Percentiles rank a stretch among this genome's conserved stretches.
Conservation (phyloP, 2,113 vertebrate species). For the Macaca mulatta region DNA sequence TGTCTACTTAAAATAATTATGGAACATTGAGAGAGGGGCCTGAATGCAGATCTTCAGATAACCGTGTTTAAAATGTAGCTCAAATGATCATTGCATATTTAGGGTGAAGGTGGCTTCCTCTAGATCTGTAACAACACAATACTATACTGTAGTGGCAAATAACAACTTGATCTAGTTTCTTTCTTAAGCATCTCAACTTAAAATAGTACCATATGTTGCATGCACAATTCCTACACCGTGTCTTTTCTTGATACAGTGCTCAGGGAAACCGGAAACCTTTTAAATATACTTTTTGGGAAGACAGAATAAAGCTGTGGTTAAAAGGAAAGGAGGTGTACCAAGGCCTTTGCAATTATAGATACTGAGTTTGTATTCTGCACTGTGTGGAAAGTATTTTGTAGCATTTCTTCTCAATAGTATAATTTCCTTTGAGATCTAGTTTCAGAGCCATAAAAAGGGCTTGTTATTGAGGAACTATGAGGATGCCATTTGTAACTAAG, state of each 20-base stretch:
- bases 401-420: constrained; percentile 48
- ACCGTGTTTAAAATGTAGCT: neutral
- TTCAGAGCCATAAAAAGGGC: constrained; percentile 53
- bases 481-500: constrained; percentile 69
- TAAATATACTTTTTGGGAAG: neutral
- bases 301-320: constrained; percentile 56
- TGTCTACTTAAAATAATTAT: neutral
- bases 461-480: constrained; percentile 54
- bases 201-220: neutral
- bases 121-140: neutral
- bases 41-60: neutral
- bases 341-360: neutral
- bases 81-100: neutral
- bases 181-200: neutral
- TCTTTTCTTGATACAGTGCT: neutral
- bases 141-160: neutral
- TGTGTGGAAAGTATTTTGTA: constrained; percentile 46
- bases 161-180: neutral
- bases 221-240: neutral
- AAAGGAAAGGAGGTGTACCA: neutral
- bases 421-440: constrained; percentile 61
- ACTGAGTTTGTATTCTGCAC: neutral
- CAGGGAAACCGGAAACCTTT: neutral
- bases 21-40: neutral
- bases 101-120: neutral